Conservation (phyloP, 2,113 vertebrate species). For the Archilochus colubris region DNA sequence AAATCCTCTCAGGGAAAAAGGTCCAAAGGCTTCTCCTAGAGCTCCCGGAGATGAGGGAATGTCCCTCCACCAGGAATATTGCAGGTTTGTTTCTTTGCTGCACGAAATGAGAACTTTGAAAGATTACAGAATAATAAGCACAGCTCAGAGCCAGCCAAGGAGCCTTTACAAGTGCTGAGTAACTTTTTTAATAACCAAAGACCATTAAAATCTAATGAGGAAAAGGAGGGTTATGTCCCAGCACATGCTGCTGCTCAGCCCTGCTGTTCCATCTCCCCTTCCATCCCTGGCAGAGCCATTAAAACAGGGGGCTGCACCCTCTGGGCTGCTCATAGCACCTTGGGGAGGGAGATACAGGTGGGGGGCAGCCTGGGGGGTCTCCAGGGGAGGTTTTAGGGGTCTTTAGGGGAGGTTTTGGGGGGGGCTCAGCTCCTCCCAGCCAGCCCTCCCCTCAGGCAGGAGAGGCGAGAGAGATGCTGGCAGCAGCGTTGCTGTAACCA, state of each 20-base stretch:
- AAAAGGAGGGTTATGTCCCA: not conserved
- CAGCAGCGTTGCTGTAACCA: slow-evolving; percentile 63
- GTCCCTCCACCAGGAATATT: rapidly evolving
- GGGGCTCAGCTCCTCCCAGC: not conserved
- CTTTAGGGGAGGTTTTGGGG: not conserved
- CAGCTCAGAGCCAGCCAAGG: not conserved
- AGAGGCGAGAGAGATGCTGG: slow-evolving; percentile 38
- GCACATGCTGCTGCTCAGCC: not conserved
- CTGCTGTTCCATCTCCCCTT: too few species aligned
- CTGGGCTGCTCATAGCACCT: rapidly evolving
- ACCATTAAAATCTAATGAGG: not conserved
- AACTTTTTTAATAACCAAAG: slow-evolving; percentile 15
- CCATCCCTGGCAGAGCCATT: rapidly evolving
- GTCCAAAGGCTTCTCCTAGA: not conserved
- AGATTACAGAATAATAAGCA: not conserved
- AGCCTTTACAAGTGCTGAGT: not conserved
- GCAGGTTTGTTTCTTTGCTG: not conserved
- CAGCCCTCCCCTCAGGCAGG: not conserved
- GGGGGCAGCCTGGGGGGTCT: too few species aligned
- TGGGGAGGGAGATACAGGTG: not conserved
- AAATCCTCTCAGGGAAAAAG: rapidly evolving
- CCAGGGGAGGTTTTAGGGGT: too few species aligned
- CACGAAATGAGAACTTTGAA: not conserved
- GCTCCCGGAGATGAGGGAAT: rapidly evolving
- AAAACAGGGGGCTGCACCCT: rapidly evolving